phyloP scores from a whole-genome alignment of 2,888 invertebrate genomes.

The Drosophila emarginata region DNA sequence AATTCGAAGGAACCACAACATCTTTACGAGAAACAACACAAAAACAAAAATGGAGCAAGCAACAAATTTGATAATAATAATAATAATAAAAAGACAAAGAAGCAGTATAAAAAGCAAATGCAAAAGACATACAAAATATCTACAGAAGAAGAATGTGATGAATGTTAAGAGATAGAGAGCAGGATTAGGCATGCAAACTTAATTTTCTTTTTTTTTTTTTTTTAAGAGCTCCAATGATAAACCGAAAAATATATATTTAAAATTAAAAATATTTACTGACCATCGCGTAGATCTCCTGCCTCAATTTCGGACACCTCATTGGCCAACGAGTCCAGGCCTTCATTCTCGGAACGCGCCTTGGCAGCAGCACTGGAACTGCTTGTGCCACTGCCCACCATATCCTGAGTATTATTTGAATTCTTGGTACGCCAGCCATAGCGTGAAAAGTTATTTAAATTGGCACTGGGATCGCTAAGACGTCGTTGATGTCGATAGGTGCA shows the following conservation, averaged over 20 bases:
- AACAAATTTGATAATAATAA: constrained; percentile 7
- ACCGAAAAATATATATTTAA: constrained; percentile 2
- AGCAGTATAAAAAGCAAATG: constrained; percentile 34
- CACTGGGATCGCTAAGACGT: constrained; percentile 94
- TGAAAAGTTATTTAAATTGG: constrained; percentile 92
- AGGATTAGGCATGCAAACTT: constrained; percentile 4
- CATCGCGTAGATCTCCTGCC: constrained; percentile 95
- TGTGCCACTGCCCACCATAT: constrained; percentile 85
- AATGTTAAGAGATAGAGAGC: not conserved
- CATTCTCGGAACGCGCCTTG: constrained; percentile 94
- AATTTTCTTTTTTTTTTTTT: constrained; percentile 18
- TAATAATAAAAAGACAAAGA: not conserved
- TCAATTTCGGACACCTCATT: constrained; percentile 95
- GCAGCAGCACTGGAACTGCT: constrained; percentile 84
- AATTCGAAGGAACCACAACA: constrained; percentile 65
- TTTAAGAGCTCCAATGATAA: constrained; percentile 38
- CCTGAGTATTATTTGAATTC: constrained; percentile 62
- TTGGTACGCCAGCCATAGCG: constrained; percentile 91
- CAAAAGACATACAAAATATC: constrained; percentile 25
- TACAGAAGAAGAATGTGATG: constrained; percentile 14
- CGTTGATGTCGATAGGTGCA: constrained; percentile 91
- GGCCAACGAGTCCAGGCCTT: constrained; percentile 93
- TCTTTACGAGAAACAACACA: constrained; percentile 56
- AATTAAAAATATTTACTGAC: constrained; percentile 83
- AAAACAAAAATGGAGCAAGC: constrained; percentile 42